Evolutionary conservation across 1,140 invertebrate genomes (phyloP).

Genomic region (Stegodyphus dumicola): DNA sequence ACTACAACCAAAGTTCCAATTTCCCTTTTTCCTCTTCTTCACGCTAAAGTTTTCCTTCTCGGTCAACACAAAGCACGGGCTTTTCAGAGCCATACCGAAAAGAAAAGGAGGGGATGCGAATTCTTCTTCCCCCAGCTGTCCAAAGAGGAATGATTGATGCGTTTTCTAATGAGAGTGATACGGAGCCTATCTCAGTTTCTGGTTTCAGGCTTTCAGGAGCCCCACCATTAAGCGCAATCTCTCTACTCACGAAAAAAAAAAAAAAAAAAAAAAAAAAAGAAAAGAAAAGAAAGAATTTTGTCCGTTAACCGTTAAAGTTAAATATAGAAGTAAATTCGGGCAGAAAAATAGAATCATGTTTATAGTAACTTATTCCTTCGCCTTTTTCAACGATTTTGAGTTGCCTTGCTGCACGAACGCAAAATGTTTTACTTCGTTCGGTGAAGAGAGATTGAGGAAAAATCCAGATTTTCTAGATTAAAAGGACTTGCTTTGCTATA

Average conservation of each 20-base stretch:
- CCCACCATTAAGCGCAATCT: slow-evolving; percentile 51
- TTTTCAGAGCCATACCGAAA: slow-evolving; percentile 20
- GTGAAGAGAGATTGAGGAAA: too few species aligned
- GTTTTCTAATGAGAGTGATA: slow-evolving; percentile 61
- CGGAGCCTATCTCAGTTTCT: slow-evolving; percentile 40
- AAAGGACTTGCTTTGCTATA: too few species aligned
- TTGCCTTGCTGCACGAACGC: too few species aligned
- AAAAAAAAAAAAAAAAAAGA: too few species aligned
- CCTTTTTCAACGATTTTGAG: background rate
- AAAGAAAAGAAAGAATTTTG: background rate
- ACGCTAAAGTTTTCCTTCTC: slow-evolving; percentile 39
- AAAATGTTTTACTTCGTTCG: too few species aligned
- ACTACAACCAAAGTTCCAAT: slow-evolving; percentile 30
- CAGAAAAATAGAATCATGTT: slow-evolving; percentile 26
- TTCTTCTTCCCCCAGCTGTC: slow-evolving; percentile 18
- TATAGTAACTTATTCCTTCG: slow-evolving; percentile 24
- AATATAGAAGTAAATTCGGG: slow-evolving; percentile 32
- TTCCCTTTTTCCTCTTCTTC: slow-evolving; percentile 3
- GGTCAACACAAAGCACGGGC: slow-evolving; percentile 28
- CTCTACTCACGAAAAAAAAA: background rate
- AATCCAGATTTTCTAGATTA: too few species aligned
- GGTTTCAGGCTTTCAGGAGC: slow-evolving; percentile 39
- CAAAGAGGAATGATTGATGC: slow-evolving; percentile 57
- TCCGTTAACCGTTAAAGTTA: slow-evolving; percentile 38
- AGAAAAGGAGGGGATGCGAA: background rate